A percentile compares a stretch with the other conserved stretches of the same genome.
phyloP scores from a whole-genome alignment of 2,797 vertebrate genomes.

The Crocidura indochinensis region DNA sequence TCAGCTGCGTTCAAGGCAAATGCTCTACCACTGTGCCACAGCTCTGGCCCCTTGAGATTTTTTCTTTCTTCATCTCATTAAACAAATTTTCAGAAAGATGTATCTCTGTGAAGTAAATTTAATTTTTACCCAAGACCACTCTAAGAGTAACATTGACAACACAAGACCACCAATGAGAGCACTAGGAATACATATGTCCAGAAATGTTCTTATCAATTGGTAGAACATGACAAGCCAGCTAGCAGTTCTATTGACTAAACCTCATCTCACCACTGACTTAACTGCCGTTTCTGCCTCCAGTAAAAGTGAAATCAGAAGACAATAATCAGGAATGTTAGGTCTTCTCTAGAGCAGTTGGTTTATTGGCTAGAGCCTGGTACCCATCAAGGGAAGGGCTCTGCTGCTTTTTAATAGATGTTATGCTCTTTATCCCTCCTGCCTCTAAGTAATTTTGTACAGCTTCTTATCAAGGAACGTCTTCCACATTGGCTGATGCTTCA shows the following conservation, averaged over 20 bases:
- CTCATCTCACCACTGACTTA: background rate
- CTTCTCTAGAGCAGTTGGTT: too few relatives aligned
- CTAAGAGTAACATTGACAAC: background rate
- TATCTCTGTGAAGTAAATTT: background rate
- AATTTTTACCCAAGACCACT: background rate
- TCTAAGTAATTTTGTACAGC: background rate
- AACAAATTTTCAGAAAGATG: background rate
- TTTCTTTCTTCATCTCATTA: background rate
- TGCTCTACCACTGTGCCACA: too few relatives aligned
- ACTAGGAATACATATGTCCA: fast-evolving
- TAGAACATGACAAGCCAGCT: background rate
- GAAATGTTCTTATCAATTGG: background rate
- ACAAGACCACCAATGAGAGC: background rate
- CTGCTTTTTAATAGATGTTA: background rate
- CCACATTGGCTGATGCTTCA: too few relatives aligned
- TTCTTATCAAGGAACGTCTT: background rate
- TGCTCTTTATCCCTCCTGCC: background rate
- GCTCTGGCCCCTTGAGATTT: too few relatives aligned
- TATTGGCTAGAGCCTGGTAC: background rate
- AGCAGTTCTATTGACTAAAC: background rate
- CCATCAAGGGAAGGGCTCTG: background rate
- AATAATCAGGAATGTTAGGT: background rate
- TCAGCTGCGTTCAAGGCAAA: too few relatives aligned
- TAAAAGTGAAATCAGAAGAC: background rate
- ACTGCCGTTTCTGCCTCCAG: background rate